Base-by-base conservation (phyloP, 1,140 invertebrate genomes). In the Phymorhynchus buccinoides region DNA sequence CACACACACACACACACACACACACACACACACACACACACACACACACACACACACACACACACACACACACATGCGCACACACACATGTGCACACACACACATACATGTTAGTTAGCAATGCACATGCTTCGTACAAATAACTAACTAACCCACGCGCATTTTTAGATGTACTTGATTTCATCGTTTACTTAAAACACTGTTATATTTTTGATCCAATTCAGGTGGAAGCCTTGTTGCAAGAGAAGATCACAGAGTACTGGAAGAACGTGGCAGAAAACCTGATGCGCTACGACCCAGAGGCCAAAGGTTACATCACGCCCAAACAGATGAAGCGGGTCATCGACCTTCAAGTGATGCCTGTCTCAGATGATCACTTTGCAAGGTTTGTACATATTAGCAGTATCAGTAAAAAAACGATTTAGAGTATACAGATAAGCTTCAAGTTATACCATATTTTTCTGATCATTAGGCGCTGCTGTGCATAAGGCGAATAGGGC, bases 161-260 rank as follows among this genome's bases (percentile, higher is more conserved):
- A n/a, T n/a, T n/a, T n/a, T n/a, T n/a, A n/a, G n/a, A n/a, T n/a
- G n/a, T n/a, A n/a, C n/a, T n/a, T n/a, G n/a, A n/a, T n/a, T n/a
- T n/a, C n/a, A n/a, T n/a, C n/a, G n/a, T n/a, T n/a, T n/a, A 80
- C 9, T 44, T 7, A 6, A 83, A 56, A 39, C 4, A 14, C 30
- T 35, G 68, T 71, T 32, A 22, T 37, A 75, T 27, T 39, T 86
- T 73, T 78, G 79, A n/a, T n/a, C n/a, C n/a, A n/a, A n/a, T 78
- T 32, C 85, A 93, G 92, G 86, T 93, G 77, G 92, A 93, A 79
- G 91, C 91, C 14, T 87, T 93, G 14, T 83, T 93, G n/a, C 85
- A 90, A 30, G 90, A 92, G 85, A 92, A 92, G 87, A 92, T 92
- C 16, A 89, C 88, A 71, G 89, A 90, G 39, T 88, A 92, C 84